A percentile compares a stretch with the other conserved stretches of the same genome.
phyloP scores from a whole-genome alignment of 2,113 vertebrate genomes.

The Bucco capensis region DNA sequence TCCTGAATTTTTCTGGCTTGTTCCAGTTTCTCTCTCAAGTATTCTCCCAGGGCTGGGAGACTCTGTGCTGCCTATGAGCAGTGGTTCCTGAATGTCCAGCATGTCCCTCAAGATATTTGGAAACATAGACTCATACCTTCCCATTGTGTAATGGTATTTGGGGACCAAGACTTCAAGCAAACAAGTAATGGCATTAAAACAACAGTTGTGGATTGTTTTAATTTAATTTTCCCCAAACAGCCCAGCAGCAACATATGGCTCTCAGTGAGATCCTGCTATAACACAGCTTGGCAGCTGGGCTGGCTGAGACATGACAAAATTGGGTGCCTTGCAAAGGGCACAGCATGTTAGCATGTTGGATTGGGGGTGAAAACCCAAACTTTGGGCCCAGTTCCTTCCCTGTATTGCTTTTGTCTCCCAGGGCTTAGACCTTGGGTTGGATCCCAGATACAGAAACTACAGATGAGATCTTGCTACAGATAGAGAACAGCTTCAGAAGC shows the following conservation, averaged over 20 bases:
- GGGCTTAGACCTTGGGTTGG: neutral
- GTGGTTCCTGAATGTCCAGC: neutral
- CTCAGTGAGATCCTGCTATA: neutral
- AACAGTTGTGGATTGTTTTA: neutral
- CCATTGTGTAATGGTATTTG: neutral
- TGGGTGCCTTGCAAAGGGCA: neutral
- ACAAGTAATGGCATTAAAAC: slow-evolving; percentile 19
- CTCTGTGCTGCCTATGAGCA: neutral
- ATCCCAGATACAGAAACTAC: neutral
- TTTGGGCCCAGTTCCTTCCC: neutral
- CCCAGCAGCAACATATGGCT: neutral
- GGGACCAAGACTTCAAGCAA: neutral
- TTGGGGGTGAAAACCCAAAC: neutral
- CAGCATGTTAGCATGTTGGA: neutral
- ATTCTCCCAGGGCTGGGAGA: neutral
- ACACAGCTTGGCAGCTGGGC: neutral
- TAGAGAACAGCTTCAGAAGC: neutral
- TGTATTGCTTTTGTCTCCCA: neutral
- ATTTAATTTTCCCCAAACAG: slow-evolving; percentile 14
- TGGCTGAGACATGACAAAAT: neutral
- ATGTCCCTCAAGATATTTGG: neutral
- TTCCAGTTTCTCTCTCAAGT: neutral
- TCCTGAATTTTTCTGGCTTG: neutral
- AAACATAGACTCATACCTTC: neutral
- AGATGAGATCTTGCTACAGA: neutral